Base-by-base conservation (phyloP, 2,113 vertebrate species). In the Plotosus lineatus region DNA sequence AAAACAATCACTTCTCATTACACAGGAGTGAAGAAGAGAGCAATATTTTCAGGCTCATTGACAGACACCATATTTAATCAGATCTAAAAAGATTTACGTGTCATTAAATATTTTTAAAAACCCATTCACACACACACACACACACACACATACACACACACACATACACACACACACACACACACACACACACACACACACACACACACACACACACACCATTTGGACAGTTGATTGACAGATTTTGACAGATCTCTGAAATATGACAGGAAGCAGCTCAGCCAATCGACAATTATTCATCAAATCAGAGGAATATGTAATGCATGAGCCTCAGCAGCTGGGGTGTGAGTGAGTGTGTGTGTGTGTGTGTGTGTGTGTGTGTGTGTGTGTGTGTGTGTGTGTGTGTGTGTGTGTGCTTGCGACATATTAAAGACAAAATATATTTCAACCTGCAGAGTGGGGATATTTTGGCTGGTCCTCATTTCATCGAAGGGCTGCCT, bases 241-340 rank as follows among this genome's bases (percentile, higher is more conserved):
- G 68, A 71, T 48, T 50, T 48, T 19, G 26, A 48, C 14, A 31
- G 38, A 26, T 48, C 26, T 28, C 44, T 19, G 15, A 71, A 71
- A 71, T 17, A 48, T 71, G 42, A 71, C 68, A 71, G 68, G 68
- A 71, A 48, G 38, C 26, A 31, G 44, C 44, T 48, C 44, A 71
- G 68, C 68, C 68, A 71, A 48, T 71, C 26, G 42, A 33, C 69
- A 72, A 72, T 72, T 72, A 50, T 50, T 72, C 69, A 72, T 50
- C 26, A 6, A 50, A 72, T 72, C 44, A 44, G 69, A 21, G 26
- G 33, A 72, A 50, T 50, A 21, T 21, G 26, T 28, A 72, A 72
- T 3, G 44, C 69, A 31, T 17, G 14, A 46, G 42, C 12, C 17
- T 71, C 44, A 71, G 42, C 68, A 69, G 66, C 40, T 46, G 66